Base-by-base conservation (phyloP, 2,113 vertebrate species). In the Dendropsophus ebraccatus region DNA sequence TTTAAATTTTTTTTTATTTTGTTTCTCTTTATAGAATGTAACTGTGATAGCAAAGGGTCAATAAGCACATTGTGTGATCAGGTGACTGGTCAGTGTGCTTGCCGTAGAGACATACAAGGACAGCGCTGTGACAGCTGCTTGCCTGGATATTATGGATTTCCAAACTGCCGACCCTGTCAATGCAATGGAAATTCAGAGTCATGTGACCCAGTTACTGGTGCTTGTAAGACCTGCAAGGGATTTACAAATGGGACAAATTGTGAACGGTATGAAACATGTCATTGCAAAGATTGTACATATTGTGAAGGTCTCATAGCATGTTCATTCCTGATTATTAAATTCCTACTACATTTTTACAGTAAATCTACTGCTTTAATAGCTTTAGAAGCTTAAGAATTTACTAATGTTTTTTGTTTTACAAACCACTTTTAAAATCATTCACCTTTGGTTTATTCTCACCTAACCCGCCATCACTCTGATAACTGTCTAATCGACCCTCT, bases 81-180 rank as follows among this genome's bases (percentile, higher is more conserved):
- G 89, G 84, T 91, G 85, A 93, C 92, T 0, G 96, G 97, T 74
- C 96, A 96, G 87, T 98, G 97, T 73, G 87, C 88, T 6, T 98
- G 96, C 89, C 94, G 87, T 0, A 45, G 72, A 37, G 92, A 92
- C 0, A 89, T 94, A 6, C 80, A 60, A 0, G 95, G 96, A 12
- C 92, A n/a, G 30, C 92, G 14, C 11, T 99, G 97, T 86, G 93
- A 94, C 62, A 89, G 0, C 32, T 97, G 96, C 80, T 91, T 89
- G 77, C 2, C 87, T 0, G 96, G 95, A 0, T 94, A 93, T 89
- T 97, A 95, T 67, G 93, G 94, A 9, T 97, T 99, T 90, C 96
- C 97, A 0, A 83, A 73, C 32, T 97, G 97, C 89, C 92, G 11
- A 0, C 93, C 90, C 1, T 97, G 96, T 73, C 75, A 82, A 0